Evolutionary conservation across 2,888 invertebrate species (phyloP), one percentile per base, ranked within the genome.

Genomic region (Dryocosmus kuriphilus): DNA sequence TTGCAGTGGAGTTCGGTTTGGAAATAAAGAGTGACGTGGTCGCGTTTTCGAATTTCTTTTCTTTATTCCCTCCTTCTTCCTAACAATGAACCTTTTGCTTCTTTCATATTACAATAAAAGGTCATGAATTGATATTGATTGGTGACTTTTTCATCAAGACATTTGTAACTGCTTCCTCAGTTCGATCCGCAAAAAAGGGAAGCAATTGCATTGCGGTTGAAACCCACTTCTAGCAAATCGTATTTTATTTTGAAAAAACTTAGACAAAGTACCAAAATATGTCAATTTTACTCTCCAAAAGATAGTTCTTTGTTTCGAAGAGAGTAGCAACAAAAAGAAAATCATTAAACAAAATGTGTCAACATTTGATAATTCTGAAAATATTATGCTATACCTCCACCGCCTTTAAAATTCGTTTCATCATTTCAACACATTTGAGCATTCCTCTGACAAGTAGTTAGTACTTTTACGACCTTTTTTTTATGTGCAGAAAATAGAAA

Each of bases 1-100:
- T 65, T 65, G 65, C 24, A 24, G 65, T 24, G 35, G 0, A 46
- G 27, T 46, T 67, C 24, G 24, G 27, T 46, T 46, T 27, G 14
- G 16, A 63, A 65, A 65, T 41, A 24, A 67, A 46, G 22, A 63
- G 32, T n/a, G 35, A 38, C n/a, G 63, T 35, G 67, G 41, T 67
- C 38, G 27, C 46, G 9, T 41, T 46, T 67, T 41, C 35, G 22
- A 63, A 19, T 35, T 63, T 38, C 22, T 32, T 24, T 65, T 24
- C 41, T 41, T 24, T 19, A 3, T 22, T 63, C 19, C 30, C 35
- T 19, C 11, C n/a, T 62, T 62, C 62, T 38, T 35, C 22, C 8
- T 27, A 62, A 62, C 61, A 30, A 55, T 22, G 22, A 55, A 9
- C 55, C n/a, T n/a, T 55, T 55, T 55, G n/a, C 19, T 55, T 22